These are phyloP conservation scores for Eidolon dupreanum DNA, from an alignment of 2,797 vertebrate species.

Conservation along the genomic window DNA sequence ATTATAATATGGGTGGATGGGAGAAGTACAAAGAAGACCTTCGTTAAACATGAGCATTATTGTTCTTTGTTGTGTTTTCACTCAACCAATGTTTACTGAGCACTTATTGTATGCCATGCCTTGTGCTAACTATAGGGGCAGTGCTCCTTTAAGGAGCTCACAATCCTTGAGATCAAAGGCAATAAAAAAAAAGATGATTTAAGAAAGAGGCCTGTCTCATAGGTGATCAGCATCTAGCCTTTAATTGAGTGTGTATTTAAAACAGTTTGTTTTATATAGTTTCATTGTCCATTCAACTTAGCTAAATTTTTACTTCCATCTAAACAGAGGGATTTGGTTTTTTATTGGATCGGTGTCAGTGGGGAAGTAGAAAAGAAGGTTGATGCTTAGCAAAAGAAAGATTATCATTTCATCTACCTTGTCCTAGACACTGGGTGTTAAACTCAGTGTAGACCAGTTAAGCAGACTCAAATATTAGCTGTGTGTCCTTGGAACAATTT, in stretches of 20 bases:
- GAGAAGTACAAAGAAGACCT: neutral
- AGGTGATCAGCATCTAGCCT: neutral
- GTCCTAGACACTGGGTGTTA: neutral
- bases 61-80: neutral
- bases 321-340: neutral
- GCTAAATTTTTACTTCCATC: neutral
- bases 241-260: neutral
- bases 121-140: neutral
- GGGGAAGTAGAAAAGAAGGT: neutral
- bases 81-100: neutral
- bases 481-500: neutral
- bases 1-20: neutral
- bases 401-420: neutral
- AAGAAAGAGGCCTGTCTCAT: neutral
- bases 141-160: neutral
- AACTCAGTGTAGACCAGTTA: neutral
- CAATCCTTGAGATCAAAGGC: neutral
- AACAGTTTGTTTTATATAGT: neutral
- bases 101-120: neutral
- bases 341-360: neutral
- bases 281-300: neutral
- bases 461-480: neutral
- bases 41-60: neutral
- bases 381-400: neutral
- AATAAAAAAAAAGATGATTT: neutral